Percentiles rank a stretch among this genome's conserved stretches.
These are phyloP conservation scores for Orthosia gracilis DNA, from an alignment of 2,888 invertebrate genomes.

Conservation along the genomic window DNA sequence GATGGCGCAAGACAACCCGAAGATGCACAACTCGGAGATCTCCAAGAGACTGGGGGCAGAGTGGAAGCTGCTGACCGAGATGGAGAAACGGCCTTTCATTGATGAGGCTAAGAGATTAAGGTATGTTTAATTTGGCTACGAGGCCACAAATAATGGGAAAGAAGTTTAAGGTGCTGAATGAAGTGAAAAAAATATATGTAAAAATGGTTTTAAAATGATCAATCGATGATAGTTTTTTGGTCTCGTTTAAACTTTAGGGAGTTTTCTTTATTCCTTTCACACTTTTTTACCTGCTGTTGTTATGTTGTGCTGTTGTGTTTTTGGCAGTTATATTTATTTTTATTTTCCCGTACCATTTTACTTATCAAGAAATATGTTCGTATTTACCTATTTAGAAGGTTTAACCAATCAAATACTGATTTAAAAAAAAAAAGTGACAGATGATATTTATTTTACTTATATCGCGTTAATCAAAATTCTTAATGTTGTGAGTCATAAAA, in stretches of 20 bases:
- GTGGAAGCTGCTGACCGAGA: constrained; percentile 96
- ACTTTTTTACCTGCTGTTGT: not conserved
- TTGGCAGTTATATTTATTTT: not conserved
- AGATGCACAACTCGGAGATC: constrained; percentile 98
- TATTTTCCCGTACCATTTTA: not conserved
- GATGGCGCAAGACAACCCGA: constrained; percentile 98
- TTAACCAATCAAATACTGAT: not conserved
- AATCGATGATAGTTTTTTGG: too few relatives aligned
- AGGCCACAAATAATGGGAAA: not conserved
- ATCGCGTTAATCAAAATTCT: not conserved
- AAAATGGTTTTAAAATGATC: too few relatives aligned
- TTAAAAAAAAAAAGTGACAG: not conserved
- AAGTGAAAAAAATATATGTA: not conserved
- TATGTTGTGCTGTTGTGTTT: too few relatives aligned
- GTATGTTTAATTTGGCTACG: constrained; percentile 84
- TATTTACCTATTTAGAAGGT: not conserved
- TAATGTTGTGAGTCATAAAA: not conserved
- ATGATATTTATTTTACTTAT: not conserved
- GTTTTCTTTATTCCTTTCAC: not conserved
- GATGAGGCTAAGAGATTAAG: constrained; percentile 97
- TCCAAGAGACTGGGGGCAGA: constrained; percentile 96
- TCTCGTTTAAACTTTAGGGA: too few relatives aligned
- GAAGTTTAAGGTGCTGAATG: not conserved
- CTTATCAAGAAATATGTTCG: not conserved
- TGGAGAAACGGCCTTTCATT: constrained; percentile 97